Base-by-base conservation (phyloP, 2,888 invertebrate species). In the Chloroclysta siterata region DNA sequence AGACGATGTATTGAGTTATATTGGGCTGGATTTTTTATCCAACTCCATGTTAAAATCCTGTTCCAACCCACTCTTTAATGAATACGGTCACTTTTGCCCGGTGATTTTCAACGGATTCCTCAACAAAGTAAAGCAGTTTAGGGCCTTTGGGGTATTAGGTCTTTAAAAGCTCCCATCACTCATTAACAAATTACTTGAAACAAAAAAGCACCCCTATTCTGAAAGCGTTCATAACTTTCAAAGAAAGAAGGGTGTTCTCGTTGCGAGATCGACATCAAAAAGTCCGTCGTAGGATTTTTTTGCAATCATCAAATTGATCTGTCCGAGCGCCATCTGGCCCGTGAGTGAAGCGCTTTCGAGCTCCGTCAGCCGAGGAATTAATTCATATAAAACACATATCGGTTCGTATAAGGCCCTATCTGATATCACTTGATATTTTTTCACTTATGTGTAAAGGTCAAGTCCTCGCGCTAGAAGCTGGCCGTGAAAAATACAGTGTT, bases 271-370 rank as follows among this genome's bases (percentile, higher is more conserved):
- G 82, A 89, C 89, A 89, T 91, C 89, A 91, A 90, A 90, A 89
- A 90, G 87, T 87, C 82, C 79, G 79, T 78, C 76, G 81, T 77
- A 73, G 58, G 75, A 71, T 84, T 91, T 91, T 89, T 92, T 93
- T 87, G 88, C 90, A 93, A 93, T 93, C 91, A 92, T 89, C 89
- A 92, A 92, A 93, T 93, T 92, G 92, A 93, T 90, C 89, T 89
- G 87, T 89, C 89, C 91, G 87, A 80, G 81, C 84, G 88, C 88
- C 92, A 92, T 92, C 91, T 93, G 93, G 92, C 84, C 90, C 90
- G 88, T 89, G 83, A 91, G 88, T 87, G 88, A 90, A 90, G 80
- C 86, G 91, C 90, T 92, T 92, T 92, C 76, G 85, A 77, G 77
- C 59, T 77, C 89, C 78, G 82, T 87, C 87, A 89, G 83, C 88